A percentile compares a stretch with the other conserved stretches of the same genome.
phyloP scores from a whole-genome alignment of 2,113 vertebrate genomes.

The Tursiops truncatus region DNA sequence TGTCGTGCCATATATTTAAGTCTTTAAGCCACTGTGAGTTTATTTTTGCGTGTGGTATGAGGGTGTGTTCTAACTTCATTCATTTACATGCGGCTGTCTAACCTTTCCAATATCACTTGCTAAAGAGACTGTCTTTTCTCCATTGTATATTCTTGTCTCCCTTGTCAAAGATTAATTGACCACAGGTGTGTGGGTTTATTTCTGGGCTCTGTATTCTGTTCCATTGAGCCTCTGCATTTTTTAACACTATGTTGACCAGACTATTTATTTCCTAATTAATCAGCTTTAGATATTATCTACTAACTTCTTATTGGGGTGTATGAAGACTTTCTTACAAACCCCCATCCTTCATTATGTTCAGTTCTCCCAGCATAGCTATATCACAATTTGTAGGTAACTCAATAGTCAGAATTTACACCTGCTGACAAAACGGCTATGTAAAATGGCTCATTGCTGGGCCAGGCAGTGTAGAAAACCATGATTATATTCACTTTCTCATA shows the following conservation, averaged over 20 bases:
- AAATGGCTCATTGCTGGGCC: neutral
- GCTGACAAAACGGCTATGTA: neutral
- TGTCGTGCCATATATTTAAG: neutral
- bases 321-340: neutral
- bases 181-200: neutral
- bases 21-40: neutral
- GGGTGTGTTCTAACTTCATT: neutral
- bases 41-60: neutral
- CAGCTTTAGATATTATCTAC: neutral
- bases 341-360: neutral
- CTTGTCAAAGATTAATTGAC: neutral
- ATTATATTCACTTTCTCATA: neutral
- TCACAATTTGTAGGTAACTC: neutral
- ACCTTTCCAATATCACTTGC: neutral
- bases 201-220: neutral
- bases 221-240: neutral
- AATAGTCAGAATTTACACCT: neutral
- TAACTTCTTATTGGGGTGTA: neutral
- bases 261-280: neutral
- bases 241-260: neutral
- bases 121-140: fast-evolving
- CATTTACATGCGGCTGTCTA: neutral
- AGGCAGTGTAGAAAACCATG: neutral
- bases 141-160: neutral
- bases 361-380: neutral